Evolutionary conservation across 2,113 vertebrate species (phyloP).

Genomic region (Porphyrio hochstetteri): DNA sequence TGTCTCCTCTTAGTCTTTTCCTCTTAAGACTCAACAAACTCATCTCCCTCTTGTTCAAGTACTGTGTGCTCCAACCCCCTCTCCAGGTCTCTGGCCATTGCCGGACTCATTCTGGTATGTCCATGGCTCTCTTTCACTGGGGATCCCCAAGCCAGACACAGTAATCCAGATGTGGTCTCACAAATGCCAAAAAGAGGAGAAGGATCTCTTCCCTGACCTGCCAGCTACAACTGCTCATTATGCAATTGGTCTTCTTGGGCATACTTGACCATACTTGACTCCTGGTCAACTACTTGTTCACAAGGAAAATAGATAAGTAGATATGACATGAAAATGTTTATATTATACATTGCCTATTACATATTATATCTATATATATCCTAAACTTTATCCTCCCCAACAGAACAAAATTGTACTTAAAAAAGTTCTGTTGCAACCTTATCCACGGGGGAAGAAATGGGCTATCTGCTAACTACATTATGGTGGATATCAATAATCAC

Average conservation of each 20-base stretch:
- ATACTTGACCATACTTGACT: neutral
- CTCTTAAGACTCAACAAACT: neutral
- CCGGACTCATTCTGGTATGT: neutral
- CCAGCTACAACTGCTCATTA: neutral
- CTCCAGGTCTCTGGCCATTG: neutral
- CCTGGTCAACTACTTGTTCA: neutral
- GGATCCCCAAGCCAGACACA: neutral
- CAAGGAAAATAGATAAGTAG: neutral
- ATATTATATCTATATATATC: neutral
- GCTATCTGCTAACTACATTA: constrained; percentile 61
- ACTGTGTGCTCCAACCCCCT: neutral
- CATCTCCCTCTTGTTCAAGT: neutral
- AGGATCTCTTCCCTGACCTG: neutral
- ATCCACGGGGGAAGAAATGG: constrained; percentile 17
- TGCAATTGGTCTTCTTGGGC: neutral
- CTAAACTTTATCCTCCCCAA: neutral
- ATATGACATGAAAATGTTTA: neutral
- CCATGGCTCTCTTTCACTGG: neutral
- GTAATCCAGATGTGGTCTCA: neutral
- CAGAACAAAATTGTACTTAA: neutral
- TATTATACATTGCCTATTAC: neutral
- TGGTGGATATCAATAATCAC: constrained; percentile 32
- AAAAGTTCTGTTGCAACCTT: constrained; percentile 2
- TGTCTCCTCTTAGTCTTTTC: neutral
- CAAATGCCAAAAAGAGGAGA: neutral